Evolutionary conservation across 2,113 vertebrate species (phyloP).

Genomic region (Zapus hudsonius): DNA sequence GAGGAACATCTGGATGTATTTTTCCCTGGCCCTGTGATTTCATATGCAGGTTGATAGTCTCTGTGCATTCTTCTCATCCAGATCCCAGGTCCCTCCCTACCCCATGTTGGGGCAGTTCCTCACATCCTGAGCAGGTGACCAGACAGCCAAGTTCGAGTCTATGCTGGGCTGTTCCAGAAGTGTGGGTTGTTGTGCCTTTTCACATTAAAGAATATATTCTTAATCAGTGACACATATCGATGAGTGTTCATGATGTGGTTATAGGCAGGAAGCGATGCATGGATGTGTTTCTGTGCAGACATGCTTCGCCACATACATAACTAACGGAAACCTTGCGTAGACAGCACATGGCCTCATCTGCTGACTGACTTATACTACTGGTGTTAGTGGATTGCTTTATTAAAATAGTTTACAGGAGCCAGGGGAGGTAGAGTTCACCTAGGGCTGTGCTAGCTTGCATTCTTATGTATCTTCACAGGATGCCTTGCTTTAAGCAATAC

Average conservation of each 20-base stretch:
- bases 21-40: not conserved
- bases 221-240: accelerated
- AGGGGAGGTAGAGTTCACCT: not conserved
- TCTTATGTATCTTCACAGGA: not conserved
- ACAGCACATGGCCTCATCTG: accelerated
- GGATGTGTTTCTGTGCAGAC: not conserved
- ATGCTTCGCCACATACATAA: accelerated
- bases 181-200: not conserved
- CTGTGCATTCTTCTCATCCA: constrained; percentile 71
- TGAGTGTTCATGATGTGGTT: accelerated
- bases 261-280: not conserved
- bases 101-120: constrained; percentile 69
- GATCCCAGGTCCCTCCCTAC: constrained; percentile 81
- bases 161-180: accelerated
- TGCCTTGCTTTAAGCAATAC: not conserved
- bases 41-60: not conserved
- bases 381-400: not conserved
- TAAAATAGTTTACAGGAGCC: not conserved
- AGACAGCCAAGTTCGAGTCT: accelerated
- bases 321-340: no score
- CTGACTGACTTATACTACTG: no score
- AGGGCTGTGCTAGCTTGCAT: not conserved
- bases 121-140: constrained; percentile 78
- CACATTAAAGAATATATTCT: not conserved
- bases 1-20: not conserved